phyloP scores from a whole-genome alignment of 2,888 invertebrate genomes.

The Dione juno region DNA sequence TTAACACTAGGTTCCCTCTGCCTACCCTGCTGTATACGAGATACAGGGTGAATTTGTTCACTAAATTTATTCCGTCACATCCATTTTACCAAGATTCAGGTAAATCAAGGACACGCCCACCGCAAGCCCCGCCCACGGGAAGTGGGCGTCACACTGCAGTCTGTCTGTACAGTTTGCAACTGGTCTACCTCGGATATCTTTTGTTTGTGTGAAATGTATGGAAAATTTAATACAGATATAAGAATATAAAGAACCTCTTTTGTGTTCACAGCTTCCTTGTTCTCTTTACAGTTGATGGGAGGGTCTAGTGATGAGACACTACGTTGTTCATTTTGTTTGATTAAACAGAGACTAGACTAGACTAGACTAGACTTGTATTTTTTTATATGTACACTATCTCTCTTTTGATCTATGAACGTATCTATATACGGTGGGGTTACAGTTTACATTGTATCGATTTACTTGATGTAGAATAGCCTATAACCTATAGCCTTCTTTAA shows the following conservation, averaged over 20 bases:
- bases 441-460: too few species aligned
- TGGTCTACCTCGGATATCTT: slow-evolving; percentile 16
- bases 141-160: slow-evolving; percentile 56
- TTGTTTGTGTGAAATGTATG: slow-evolving; percentile 7
- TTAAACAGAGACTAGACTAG: neutral
- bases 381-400: too few species aligned
- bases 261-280: neutral
- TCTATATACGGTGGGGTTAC: too few species aligned
- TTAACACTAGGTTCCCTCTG: too few species aligned
- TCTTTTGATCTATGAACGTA: too few species aligned
- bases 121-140: slow-evolving; percentile 54
- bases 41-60: too few species aligned
- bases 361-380: too few species aligned
- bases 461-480: too few species aligned
- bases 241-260: neutral
- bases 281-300: too few species aligned
- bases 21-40: too few species aligned
- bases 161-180: slow-evolving; percentile 25
- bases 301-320: neutral
- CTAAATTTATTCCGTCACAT: slow-evolving; percentile 39
- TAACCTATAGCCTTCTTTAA: too few species aligned
- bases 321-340: neutral
- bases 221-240: slow-evolving; percentile 5
- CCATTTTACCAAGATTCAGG: slow-evolving; percentile 49
- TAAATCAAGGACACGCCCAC: slow-evolving; percentile 57